Evolutionary conservation across 2,888 invertebrate genomes (phyloP), one percentile per base, ranked within the genome.

Genomic region (Caenorhabditis afra): DNA sequence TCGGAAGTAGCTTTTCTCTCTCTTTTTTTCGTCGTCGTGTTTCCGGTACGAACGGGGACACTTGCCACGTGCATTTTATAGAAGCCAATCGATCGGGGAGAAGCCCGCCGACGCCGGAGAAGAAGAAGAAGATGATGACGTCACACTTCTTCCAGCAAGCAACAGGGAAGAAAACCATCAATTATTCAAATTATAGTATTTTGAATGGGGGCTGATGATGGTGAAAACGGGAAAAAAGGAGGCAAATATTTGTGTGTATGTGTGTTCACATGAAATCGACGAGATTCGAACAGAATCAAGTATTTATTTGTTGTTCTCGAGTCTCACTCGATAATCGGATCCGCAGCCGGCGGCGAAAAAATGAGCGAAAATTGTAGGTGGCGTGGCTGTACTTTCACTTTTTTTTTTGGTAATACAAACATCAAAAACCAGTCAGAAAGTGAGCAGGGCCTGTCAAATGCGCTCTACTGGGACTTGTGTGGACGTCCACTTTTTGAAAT

Each of bases 151-250:
- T n/a, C n/a, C n/a, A n/a, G n/a, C n/a, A n/a, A 49, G 23, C 12
- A 23, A 20, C 18, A 29, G 29, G 52, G 14, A 5, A 3, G 45
- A 59, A 65, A 65, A 23, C 45, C 67, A 67, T 58, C 57, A 67
- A 58, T 67, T 67, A 67, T 67, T 67, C 58, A 67, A 67, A 67
- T 58, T 58, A 49, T 58, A 18, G 35, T 22, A 58, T 49, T 35
- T n/a, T 7, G 16, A 20, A 23, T 18, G 7, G 11, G 18, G 12
- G 12, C 12, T 10, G 64, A 29, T 39, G 47, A 35, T n/a, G 41
- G 39, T 45, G 64, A 62, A 39, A 37, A 35, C 47, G 47, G 35
- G 14, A 23, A n/a, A 29, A 37, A 35, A 20, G 16, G 37, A 29
- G 11, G 20, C 49, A 59, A 59, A 59, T 59, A 59, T 59, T 59